Conservation (phyloP, 2,113 vertebrate species). For the Salminus brasiliensis region DNA sequence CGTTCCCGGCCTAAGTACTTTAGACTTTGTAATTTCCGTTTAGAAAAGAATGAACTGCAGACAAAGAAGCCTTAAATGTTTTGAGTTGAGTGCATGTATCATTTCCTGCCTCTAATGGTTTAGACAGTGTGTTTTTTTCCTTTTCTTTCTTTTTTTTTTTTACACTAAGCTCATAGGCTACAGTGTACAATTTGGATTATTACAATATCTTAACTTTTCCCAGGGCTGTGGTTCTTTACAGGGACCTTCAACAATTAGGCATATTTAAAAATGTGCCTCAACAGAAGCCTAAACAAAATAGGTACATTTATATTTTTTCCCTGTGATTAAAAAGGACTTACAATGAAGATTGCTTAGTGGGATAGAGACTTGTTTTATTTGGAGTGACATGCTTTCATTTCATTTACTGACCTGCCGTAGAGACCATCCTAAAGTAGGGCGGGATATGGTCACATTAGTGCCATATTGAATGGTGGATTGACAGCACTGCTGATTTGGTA, state of each 20-base stretch:
- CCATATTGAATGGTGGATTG: slow-evolving; percentile 36
- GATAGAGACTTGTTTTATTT: neutral
- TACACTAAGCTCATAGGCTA: neutral
- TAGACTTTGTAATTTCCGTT: slow-evolving; percentile 57
- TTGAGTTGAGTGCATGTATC: slow-evolving; percentile 28
- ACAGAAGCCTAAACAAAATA: neutral
- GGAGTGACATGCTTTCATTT: neutral
- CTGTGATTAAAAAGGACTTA: neutral
- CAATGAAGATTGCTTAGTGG: neutral
- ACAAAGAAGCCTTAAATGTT: slow-evolving; percentile 35
- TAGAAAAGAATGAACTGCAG: slow-evolving; percentile 31
- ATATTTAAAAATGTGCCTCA: neutral
- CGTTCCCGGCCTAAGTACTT: slow-evolving; percentile 62
- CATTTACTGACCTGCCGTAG: neutral
- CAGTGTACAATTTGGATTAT: neutral
- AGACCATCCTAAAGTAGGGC: neutral
- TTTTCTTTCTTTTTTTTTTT: neutral
- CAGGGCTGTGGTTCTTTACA: neutral
- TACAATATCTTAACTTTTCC: slow-evolving; percentile 10
- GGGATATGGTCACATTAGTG: slow-evolving; percentile 1
- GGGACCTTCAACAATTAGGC: neutral
- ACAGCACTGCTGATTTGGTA: slow-evolving; percentile 37
- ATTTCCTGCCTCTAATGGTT: slow-evolving; percentile 24
- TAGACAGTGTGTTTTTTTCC: slow-evolving; percentile 5
- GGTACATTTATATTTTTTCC: neutral